A percentile compares a stretch with the other conserved stretches of the same genome.
phyloP scores from a whole-genome alignment of 2,797 vertebrate species.

The Cynodonichthys magdalenae region DNA sequence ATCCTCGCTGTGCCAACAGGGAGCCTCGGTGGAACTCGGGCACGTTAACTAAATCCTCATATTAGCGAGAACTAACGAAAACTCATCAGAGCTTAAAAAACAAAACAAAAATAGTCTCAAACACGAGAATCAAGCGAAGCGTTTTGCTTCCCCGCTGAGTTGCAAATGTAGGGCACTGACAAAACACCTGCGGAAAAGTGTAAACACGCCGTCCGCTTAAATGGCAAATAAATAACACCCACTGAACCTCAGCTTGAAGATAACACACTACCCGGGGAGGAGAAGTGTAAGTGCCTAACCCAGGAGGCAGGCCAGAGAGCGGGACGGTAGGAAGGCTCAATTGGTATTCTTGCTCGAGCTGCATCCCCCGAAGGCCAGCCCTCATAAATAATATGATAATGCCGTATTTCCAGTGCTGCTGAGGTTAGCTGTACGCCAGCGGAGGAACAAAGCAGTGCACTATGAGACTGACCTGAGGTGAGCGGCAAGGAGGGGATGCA shows the following conservation, averaged over 20 bases:
- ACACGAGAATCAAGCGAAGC: conserved; percentile 34
- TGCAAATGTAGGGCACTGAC: conserved; percentile 39
- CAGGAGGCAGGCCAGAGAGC: conserved; percentile 48
- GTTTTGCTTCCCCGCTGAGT: conserved; percentile 34
- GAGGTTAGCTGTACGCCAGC: conserved; percentile 70
- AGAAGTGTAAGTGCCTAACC: conserved; percentile 50
- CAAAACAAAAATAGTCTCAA: conserved; percentile 24
- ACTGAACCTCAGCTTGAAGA: conserved; percentile 55
- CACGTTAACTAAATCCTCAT: conserved; percentile 58
- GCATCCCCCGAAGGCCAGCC: conserved; percentile 68
- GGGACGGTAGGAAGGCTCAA: conserved; percentile 59
- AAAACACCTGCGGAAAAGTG: conserved; percentile 29
- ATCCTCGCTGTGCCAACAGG: conserved; percentile 50
- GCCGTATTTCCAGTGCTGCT: conserved; percentile 67
- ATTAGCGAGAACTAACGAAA: conserved; percentile 52
- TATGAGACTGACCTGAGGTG: conserved; percentile 66
- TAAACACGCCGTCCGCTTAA: conserved; percentile 39
- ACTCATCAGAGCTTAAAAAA: conserved; percentile 14
- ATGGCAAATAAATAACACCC: conserved; percentile 56
- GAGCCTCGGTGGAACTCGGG: conserved; percentile 38
- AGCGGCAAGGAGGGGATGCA: conserved; percentile 48
- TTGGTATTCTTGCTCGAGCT: conserved; percentile 77
- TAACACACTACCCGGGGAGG: conserved; percentile 49
- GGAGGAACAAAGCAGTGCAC: conserved; percentile 61
- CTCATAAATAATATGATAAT: conserved; percentile 82